Evolutionary conservation across 2,113 vertebrate genomes (phyloP), one percentile per base, ranked within the genome.

Genomic region (Periophthalmodon schlosseri): DNA sequence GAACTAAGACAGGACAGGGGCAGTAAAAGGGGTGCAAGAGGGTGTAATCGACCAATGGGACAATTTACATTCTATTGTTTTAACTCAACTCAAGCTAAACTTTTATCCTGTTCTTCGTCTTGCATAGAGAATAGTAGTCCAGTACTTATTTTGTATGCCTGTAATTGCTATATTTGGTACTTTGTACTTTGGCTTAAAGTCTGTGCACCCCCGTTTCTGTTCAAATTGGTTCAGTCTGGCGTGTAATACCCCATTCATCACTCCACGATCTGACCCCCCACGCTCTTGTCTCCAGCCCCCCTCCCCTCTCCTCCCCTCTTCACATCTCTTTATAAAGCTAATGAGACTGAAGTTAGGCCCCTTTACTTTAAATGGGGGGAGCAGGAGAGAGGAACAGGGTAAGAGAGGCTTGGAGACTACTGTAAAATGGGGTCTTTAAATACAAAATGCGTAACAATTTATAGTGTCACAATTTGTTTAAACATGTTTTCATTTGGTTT

Each of bases 301-400:
- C 86, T 90, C 84, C 89, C 79, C 56, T 80, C 69, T 54, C 74
- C 77, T 87, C 84, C 87, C 79, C 79, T 90, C 92, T 86, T 88
- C 83, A 89, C 89, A 83, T 91, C 87, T 90, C 90, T 94, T 95
- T 94, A 90, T 94, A 76, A 94, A 91, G 92, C 91, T 94, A 95
- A 94, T 94, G 93, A 94, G 93, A 91, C 83, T 91, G 84, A 90
- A 93, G 88, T 87, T 87, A 90, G 92, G 91, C 89, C 90, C 84
- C 87, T 88, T 80, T 85, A n/a, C 63, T 65, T 82, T 73, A 24
- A 60, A 81, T 63, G 66, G 79, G 66, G 77, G 69, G 75, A 70
- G 86, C 5, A 68, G 80, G 82, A 71, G 75, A 74, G 69, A 74
- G 85, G 80, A 78, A 79, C 60, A 72, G 68, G 0, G 60, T 60